phyloP scores from a whole-genome alignment of 2,797 vertebrate species.

The Esox lucius region DNA sequence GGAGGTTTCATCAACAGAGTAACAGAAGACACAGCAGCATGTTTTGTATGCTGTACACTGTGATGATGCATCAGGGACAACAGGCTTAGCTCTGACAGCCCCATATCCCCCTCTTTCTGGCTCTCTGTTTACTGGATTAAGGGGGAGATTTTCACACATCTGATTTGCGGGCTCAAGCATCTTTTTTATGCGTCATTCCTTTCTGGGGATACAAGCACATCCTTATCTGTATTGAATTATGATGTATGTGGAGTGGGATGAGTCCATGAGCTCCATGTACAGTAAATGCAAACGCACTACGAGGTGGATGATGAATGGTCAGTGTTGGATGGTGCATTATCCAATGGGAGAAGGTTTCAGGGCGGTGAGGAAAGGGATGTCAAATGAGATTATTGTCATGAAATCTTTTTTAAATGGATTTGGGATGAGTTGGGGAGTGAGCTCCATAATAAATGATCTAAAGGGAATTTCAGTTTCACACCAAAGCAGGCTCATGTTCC shows the following conservation, averaged over 20 bases:
- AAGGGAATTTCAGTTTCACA: too few relatives aligned
- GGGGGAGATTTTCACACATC: conserved; percentile 69
- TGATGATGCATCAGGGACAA: conserved; percentile 67
- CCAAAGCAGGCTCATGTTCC: too few relatives aligned
- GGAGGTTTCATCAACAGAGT: neutral
- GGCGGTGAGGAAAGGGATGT: conserved; percentile 37
- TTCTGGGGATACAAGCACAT: conserved; percentile 47
- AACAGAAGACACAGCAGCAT: neutral
- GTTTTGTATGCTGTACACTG: conserved; percentile 44
- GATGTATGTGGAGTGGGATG: neutral
- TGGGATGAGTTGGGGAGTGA: conserved; percentile 12
- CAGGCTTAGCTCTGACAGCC: conserved; percentile 69
- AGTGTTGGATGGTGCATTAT: neutral
- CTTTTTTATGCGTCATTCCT: conserved; percentile 65
- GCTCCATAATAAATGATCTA: neutral
- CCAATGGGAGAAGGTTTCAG: conserved; percentile 33
- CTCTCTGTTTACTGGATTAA: conserved; percentile 71
- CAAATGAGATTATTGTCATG: conserved; percentile 53
- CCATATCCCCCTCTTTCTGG: conserved; percentile 67
- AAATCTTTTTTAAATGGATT: conserved; percentile 50
- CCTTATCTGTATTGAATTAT: conserved; percentile 43
- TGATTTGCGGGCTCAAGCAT: conserved; percentile 60
- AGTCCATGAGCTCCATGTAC: neutral
- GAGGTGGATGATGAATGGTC: neutral
- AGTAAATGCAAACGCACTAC: conserved; percentile 22